Base-by-base conservation (phyloP, 2,888 invertebrate genomes). In the Polyploca ridens region DNA sequence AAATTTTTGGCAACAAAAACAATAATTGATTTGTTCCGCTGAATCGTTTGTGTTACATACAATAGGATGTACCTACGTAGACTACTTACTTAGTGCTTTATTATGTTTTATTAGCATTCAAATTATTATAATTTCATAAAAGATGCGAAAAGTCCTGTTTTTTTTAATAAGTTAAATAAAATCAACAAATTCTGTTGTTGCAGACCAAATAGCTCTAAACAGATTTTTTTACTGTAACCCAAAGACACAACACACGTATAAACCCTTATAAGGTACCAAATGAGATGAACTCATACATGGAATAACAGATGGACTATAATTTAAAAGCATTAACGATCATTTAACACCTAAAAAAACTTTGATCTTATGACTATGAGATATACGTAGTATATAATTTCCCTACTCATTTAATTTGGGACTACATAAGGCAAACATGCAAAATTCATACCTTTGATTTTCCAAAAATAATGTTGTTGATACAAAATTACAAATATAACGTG, bases 11-110 rank as follows among this genome's bases (percentile, higher is more conserved):
- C 60, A 68, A 66, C 61, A 69, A 67, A 66, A 64, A 64, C 54
- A 46, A 62, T 68, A 69, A 73, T 68, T 69, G 71, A 73, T 71
- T 71, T 62, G 71, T 70, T 66, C 70, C 69, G 64, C 69, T 57
- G 62, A 71, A 66, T 68, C 46, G 63, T 69, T 68, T 62, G 44
- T 46, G 64, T 59, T 63, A 64, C 49, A 54, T 62, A 64, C 58
- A 54, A 60, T 62, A 60, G 62, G 63, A 66, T 41, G 33, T 44
- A 33, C 14, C 1, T 19, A 10, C 13, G 13, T 41, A 41, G 13
- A 27, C 3, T 41, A 41, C 38, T 33, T 33, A 33, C 33, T 35
- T 35, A 44, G 59, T 60, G 59, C 54, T 54, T 54, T 54, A 54
- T 54, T 19, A 54, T 54, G 19, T 54, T 54, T 54, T 54, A 54